Evolutionary conservation across 2,888 invertebrate genomes (phyloP).

Genomic region (Ectobius pallidus): DNA sequence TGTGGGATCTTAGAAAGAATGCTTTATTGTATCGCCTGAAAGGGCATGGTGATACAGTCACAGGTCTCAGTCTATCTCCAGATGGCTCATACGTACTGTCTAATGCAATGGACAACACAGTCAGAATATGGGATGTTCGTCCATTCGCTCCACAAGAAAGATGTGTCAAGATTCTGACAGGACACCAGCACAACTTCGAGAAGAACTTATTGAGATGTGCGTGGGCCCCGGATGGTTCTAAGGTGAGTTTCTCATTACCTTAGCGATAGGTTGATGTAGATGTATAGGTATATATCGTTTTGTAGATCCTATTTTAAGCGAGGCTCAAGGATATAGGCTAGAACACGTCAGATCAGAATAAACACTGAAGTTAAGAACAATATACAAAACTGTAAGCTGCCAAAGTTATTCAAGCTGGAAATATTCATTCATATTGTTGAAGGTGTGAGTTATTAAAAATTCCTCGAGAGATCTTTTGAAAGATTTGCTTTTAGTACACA

Average conservation of each 20-base stretch:
- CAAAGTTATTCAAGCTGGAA: too few relatives aligned
- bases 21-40: constrained; percentile 81
- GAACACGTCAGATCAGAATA: too few relatives aligned
- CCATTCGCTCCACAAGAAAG: constrained; percentile 93
- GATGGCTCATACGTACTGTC: constrained; percentile 91
- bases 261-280: too few relatives aligned
- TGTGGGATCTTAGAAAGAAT: constrained; percentile 95
- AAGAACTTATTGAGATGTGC: constrained; percentile 92
- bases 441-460: too few relatives aligned
- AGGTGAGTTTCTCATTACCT: constrained; percentile 56
- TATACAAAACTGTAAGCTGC: too few relatives aligned
- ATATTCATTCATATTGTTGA: too few relatives aligned
- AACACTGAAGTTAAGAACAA: too few relatives aligned
- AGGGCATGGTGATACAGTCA: constrained; percentile 96
- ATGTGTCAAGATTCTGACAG: constrained; percentile 89
- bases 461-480: too few relatives aligned
- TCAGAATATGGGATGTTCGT: constrained; percentile 96
- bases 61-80: constrained; percentile 81
- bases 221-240: constrained; percentile 93
- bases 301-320: too few relatives aligned
- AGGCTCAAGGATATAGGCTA: too few relatives aligned
- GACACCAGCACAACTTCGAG: constrained; percentile 98
- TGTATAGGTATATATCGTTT: too few relatives aligned
- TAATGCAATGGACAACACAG: constrained; percentile 95
- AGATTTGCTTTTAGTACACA: too few relatives aligned